A percentile compares a stretch with the other conserved stretches of the same genome.
phyloP scores from a whole-genome alignment of 2,113 vertebrate species.

The Pyrgilauda ruficollis region DNA sequence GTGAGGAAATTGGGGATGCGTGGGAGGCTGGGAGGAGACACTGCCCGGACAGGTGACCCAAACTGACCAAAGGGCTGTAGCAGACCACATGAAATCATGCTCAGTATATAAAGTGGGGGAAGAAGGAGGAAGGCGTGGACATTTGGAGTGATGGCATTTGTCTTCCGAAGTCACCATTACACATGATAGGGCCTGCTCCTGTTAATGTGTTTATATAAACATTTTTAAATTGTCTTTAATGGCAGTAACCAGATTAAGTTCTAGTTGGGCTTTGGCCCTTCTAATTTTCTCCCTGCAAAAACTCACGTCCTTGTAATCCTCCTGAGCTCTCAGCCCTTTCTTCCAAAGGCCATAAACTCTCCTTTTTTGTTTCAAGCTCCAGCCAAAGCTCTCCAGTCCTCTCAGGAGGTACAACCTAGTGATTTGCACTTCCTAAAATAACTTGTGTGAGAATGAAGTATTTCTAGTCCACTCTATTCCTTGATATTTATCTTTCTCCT shows the following conservation, averaged over 20 bases:
- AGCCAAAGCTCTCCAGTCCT: background rate
- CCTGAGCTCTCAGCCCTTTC: background rate
- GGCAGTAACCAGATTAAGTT: background rate
- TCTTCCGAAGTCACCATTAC: background rate
- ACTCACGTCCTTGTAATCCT: background rate
- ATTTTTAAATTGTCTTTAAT: background rate
- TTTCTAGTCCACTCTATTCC: background rate
- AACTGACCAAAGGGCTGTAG: background rate
- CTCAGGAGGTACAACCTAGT: background rate
- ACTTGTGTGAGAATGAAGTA: background rate
- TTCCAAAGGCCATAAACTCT: background rate
- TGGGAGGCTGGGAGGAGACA: background rate
- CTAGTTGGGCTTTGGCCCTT: background rate
- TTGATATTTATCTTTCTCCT: background rate
- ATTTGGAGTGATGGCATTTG: background rate
- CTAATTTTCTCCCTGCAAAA: background rate
- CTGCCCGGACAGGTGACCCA: fast-evolving
- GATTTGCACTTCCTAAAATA: background rate
- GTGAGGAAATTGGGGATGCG: background rate
- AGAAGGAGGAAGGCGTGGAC: background rate
- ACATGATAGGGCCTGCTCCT: background rate
- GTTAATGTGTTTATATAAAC: background rate
- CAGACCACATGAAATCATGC: background rate
- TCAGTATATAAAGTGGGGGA: background rate
- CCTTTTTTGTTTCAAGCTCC: background rate